These are phyloP conservation scores for Nyctibius grandis DNA, from an alignment of 2,797 vertebrate genomes.

Conservation along the genomic window DNA sequence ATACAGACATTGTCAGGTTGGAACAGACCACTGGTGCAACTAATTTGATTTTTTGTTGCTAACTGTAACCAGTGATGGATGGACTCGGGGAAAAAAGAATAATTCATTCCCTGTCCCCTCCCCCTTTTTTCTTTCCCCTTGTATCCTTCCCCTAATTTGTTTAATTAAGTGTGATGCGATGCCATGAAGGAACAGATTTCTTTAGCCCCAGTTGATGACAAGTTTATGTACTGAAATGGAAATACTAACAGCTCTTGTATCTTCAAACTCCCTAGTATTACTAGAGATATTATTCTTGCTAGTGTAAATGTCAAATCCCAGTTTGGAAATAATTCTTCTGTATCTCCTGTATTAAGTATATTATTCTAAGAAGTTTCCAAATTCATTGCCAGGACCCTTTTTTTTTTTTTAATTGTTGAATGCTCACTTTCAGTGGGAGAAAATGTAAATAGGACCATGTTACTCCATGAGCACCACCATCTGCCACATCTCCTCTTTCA, in stretches of 20 bases:
- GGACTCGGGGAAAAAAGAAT: neutral
- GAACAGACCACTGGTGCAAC: conserved; percentile 35
- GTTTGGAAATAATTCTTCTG: neutral
- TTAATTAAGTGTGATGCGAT: neutral
- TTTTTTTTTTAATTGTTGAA: neutral
- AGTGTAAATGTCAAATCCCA: conserved; percentile 31
- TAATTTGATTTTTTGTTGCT: conserved; percentile 54
- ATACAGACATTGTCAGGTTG: conserved; percentile 31
- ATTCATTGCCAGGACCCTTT: neutral
- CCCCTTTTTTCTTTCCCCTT: neutral
- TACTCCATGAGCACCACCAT: neutral
- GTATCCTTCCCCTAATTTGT: neutral
- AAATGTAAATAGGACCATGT: neutral
- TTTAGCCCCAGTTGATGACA: neutral
- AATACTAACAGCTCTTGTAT: conserved; percentile 11
- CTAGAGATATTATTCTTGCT: neutral
- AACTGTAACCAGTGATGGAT: conserved; percentile 14
- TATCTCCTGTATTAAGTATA: neutral
- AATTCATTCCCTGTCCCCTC: neutral
- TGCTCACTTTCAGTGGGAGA: neutral
- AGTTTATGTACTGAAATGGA: conserved; percentile 30
- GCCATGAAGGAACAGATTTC: neutral
- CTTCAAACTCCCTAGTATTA: neutral
- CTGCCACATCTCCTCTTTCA: conserved; percentile 10
- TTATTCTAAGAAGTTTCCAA: neutral